Evolutionary conservation across 2,797 vertebrate species (phyloP).

Genomic region (Otolemur crassicaudatus): DNA sequence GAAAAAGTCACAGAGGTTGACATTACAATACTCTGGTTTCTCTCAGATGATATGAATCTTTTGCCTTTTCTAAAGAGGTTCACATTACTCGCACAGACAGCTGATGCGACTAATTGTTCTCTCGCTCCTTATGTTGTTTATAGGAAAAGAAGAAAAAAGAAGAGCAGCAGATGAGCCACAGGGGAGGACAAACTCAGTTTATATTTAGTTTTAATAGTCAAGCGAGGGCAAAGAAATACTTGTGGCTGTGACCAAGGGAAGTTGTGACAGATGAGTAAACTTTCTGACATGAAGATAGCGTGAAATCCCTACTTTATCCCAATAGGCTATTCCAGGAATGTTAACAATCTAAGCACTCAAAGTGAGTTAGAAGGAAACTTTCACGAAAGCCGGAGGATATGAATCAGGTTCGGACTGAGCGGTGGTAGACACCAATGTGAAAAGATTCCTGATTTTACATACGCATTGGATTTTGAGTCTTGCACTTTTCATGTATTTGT

Average conservation of each 20-base stretch:
- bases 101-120: constrained; percentile 34
- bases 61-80: background rate
- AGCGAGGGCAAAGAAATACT: background rate
- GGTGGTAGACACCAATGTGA: background rate
- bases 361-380: background rate
- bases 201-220: constrained; percentile 38
- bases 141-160: background rate
- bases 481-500: background rate
- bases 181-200: background rate
- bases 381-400: background rate
- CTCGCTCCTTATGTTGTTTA: constrained; percentile 8
- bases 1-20: constrained; percentile 46
- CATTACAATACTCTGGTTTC: background rate
- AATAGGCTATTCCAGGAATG: background rate
- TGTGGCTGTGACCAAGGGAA: background rate
- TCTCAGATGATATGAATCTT: too few relatives aligned
- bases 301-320: background rate
- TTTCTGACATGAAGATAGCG: background rate
- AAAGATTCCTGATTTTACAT: background rate
- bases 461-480: background rate
- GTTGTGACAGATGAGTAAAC: background rate
- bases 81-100: background rate
- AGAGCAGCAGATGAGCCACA: background rate
- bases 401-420: background rate
- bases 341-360: background rate